These are phyloP conservation scores for Orchesella flavescens DNA, from an alignment of 2,888 invertebrate genomes.

Conservation along the genomic window DNA sequence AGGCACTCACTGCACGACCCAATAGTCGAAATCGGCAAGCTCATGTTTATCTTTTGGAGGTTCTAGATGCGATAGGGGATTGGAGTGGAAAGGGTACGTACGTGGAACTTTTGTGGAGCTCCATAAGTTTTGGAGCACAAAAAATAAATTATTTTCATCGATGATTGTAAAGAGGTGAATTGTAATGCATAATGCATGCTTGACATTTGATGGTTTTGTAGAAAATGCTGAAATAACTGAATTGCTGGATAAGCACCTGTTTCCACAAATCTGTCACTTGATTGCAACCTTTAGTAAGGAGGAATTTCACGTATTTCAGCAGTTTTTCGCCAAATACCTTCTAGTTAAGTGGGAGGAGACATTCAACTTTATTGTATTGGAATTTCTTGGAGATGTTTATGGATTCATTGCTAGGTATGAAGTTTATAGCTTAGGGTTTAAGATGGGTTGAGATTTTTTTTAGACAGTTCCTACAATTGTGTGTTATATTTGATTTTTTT, in stretches of 20 bases:
- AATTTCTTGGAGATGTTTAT: slow-evolving; percentile 45
- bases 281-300: slow-evolving; percentile 22
- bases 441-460: too few species aligned
- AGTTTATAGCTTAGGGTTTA: too few species aligned
- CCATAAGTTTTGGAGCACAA: not conserved
- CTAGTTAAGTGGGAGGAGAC: slow-evolving; percentile 36
- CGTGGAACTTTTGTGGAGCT: too few species aligned
- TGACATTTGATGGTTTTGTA: not conserved
- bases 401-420: slow-evolving; percentile 45
- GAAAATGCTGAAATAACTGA: slow-evolving; percentile 30
- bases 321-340: slow-evolving; percentile 12
- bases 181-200: too few species aligned
- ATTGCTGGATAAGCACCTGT: slow-evolving; percentile 29
- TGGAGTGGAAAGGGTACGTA: slow-evolving; percentile 36
- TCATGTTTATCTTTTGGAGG: slow-evolving; percentile 34
- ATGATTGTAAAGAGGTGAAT: not conserved
- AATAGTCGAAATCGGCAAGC: slow-evolving; percentile 19
- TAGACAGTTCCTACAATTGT: too few species aligned
- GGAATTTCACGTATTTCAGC: slow-evolving; percentile 43
- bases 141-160: not conserved
- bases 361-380: slow-evolving; percentile 27
- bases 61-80: slow-evolving; percentile 37
- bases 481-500: slow-evolving; percentile 4
- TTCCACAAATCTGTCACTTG: slow-evolving; percentile 33
- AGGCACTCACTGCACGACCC: not conserved